phyloP scores from a whole-genome alignment of 2,888 invertebrate genomes.

The Oegoconia quadripuncta region DNA sequence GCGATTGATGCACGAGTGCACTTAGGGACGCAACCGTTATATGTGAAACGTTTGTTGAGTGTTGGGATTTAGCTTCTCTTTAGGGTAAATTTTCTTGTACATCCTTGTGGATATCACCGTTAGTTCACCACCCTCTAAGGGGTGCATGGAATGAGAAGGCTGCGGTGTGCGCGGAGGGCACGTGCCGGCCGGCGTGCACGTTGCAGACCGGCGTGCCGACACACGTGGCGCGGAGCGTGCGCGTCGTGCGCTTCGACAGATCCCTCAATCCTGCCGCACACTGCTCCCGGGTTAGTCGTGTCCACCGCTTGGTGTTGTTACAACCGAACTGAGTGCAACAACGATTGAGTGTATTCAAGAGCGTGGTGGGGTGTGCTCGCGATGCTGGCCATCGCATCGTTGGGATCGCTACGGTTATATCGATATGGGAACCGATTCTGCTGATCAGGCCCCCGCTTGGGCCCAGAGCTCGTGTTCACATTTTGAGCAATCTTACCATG shows the following conservation, averaged over 20 bases:
- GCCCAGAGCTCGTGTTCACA: conserved; percentile 30
- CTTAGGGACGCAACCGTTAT: no score
- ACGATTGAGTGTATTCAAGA: conserved; percentile 50
- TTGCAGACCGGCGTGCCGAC: conserved; percentile 46
- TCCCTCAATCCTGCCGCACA: conserved; percentile 64
- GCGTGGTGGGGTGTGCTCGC: conserved; percentile 52
- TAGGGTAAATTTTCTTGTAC: no score
- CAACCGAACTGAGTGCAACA: conserved; percentile 18
- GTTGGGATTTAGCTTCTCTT: no score
- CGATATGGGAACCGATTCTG: conserved; percentile 65
- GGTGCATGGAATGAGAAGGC: conserved; percentile 13
- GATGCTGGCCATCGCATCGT: conserved; percentile 42
- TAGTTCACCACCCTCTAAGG: background rate
- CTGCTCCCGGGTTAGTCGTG: conserved; percentile 63
- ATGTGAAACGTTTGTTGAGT: no score
- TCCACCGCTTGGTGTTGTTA: conserved; percentile 27
- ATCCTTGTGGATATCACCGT: no score
- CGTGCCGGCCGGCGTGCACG: conserved; percentile 46
- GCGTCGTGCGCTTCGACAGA: conserved; percentile 44
- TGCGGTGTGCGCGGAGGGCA: conserved; percentile 23
- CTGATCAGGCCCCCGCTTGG: conserved; percentile 5
- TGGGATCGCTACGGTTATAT: conserved; percentile 78
- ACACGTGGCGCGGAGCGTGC: conserved; percentile 57
- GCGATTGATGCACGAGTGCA: no score
- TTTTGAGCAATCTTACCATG: conserved; percentile 7